Base-by-base conservation (phyloP, 2,888 invertebrate species). In the Lasioglossum oenotherae region DNA sequence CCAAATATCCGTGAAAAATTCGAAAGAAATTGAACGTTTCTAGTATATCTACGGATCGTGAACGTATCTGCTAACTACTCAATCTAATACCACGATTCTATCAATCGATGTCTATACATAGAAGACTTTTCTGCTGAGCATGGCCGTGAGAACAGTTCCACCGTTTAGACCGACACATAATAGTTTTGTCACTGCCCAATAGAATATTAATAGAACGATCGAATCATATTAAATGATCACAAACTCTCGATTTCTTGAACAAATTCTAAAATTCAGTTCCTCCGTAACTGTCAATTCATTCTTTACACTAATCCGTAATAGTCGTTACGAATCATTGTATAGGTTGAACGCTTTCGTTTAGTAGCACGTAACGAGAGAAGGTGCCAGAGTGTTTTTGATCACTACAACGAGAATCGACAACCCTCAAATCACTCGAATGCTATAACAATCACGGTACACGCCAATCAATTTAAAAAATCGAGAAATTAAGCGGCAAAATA, bases 111-210 rank as follows among this genome's bases (percentile, higher is more conserved):
- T 73, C 27, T n/a, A 31, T n/a, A n/a, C n/a, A n/a, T 73, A 31
- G 46, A 73, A 49, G 49, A 46, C 46, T 46, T 46, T 73, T 73
- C 10, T 19, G 41, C 41, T n/a, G 5, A 71, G 41, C n/a, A 41
- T n/a, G 14, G 0, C 71, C 23, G 19, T 19, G 19, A 73, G 23
- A n/a, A n/a, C 80, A 80, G 85, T 80, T 80, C 71, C 38, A 76
- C 57, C 46, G 75, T 60, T 78, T 78, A 72, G 23, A 74, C 82
- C 64, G 14, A 57, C 64, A 46, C 27, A 31, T 44, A 74, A 57
- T 53, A 64, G 73, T 80, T 73, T 73, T 72, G 57, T 77, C 86
- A 87, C 86, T 87, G 86, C 86, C 86, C 60, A 64, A 71, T 64
- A 38, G 35, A 23, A 16, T n/a, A 35, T 23, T 41, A 4, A 35